Percentiles rank a stretch among this genome's conserved stretches.
phyloP scores from a whole-genome alignment of 1,140 invertebrate genomes.

The Tetramorium alpestre region DNA sequence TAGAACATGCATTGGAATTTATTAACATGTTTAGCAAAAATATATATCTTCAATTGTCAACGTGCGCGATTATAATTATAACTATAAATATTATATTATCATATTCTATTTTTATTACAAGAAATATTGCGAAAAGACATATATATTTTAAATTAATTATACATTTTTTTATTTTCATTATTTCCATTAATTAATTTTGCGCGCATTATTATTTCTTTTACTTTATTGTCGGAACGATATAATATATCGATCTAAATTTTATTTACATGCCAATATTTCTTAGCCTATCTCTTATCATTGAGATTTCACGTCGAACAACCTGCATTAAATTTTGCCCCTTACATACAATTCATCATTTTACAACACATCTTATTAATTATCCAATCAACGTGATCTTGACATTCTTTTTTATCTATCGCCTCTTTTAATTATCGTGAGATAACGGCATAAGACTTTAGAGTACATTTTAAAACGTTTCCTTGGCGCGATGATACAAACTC shows the following conservation, averaged over 20 bases:
- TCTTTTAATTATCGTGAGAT: slow-evolving; percentile 48
- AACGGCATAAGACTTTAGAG: neutral
- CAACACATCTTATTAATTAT: neutral
- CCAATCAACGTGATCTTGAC: neutral
- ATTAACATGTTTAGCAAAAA: too few relatives aligned
- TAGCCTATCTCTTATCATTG: neutral
- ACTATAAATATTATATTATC: too few relatives aligned
- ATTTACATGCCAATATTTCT: neutral
- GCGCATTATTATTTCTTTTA: neutral
- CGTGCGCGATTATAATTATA: too few relatives aligned
- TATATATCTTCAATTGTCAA: too few relatives aligned
- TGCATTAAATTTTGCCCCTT: neutral
- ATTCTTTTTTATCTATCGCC: neutral
- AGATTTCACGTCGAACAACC: neutral
- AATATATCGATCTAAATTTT: neutral
- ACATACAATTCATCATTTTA: neutral
- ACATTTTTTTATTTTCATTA: neutral
- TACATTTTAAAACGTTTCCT: slow-evolving; percentile 49
- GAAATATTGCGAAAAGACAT: too few relatives aligned
- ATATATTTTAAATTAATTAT: too few relatives aligned
- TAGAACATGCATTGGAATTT: too few relatives aligned
- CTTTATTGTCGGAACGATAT: neutral
- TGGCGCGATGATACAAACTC: neutral
- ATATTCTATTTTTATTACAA: too few relatives aligned
- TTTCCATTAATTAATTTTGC: neutral